phyloP scores from a whole-genome alignment of 2,113 vertebrate genomes.

The Mustela lutreola region DNA sequence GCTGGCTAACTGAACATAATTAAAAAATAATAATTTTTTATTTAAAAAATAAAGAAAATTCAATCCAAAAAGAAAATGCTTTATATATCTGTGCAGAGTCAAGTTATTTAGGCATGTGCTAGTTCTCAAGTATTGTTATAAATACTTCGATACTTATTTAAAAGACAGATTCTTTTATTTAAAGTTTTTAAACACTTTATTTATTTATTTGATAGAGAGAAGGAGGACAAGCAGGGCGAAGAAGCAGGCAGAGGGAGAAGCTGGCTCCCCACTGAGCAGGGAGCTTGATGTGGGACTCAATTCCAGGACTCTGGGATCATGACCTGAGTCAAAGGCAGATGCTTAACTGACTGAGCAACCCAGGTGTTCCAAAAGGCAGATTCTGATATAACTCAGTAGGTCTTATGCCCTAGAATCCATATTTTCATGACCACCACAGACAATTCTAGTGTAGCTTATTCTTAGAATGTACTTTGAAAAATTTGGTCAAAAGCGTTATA shows the following conservation, averaged over 20 bases:
- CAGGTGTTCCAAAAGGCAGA: neutral
- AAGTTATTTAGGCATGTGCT: neutral
- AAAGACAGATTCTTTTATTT: neutral
- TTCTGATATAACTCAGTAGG: neutral
- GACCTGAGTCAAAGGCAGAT: no score
- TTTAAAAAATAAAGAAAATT: neutral
- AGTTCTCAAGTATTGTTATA: neutral
- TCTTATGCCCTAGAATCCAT: neutral
- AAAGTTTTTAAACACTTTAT: no score
- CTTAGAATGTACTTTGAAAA: neutral
- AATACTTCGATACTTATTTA: neutral
- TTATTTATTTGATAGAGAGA: no score
- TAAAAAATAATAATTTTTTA: neutral
- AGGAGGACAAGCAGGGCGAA: no score
- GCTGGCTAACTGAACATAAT: neutral
- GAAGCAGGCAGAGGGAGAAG: no score
- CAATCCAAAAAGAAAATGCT: neutral
- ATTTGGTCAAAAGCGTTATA: neutral
- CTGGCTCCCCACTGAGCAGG: no score
- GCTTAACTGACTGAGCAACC: no score
- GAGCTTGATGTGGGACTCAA: no score
- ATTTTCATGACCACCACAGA: neutral
- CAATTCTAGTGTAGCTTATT: neutral
- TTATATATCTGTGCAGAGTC: neutral
- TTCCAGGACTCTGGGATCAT: no score